Evolutionary conservation across 2,113 vertebrate species (phyloP).

Genomic region (Neogobius melanostomus): DNA sequence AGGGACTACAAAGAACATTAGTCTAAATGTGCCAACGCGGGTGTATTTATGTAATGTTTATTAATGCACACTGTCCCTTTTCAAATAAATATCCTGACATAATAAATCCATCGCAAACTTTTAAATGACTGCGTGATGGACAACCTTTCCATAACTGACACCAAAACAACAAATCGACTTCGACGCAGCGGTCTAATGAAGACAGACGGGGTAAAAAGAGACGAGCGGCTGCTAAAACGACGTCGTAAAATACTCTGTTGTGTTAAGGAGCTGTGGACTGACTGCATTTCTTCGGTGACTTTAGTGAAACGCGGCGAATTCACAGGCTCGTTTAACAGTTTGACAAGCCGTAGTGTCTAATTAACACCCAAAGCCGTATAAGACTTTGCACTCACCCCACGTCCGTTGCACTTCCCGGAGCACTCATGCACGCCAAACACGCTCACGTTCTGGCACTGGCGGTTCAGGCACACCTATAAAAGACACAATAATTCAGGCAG

Average conservation of each 20-base stretch:
- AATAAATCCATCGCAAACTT: background rate
- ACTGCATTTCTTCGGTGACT: slow-evolving; percentile 16
- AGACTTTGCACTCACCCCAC: slow-evolving; percentile 84
- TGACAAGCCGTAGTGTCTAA: slow-evolving; percentile 25
- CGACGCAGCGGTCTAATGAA: slow-evolving; percentile 48
- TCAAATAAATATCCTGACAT: too few relatives aligned
- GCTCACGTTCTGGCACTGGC: slow-evolving; percentile 91
- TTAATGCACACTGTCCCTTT: too few relatives aligned
- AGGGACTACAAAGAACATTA: too few relatives aligned
- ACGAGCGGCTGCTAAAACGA: slow-evolving; percentile 25
- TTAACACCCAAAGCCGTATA: slow-evolving; percentile 19
- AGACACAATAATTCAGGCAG: slow-evolving; percentile 19
- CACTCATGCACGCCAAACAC: slow-evolving; percentile 91
- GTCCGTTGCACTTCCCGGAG: slow-evolving; percentile 84
- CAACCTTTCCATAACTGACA: slow-evolving; percentile 52
- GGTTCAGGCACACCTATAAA: slow-evolving; percentile 89
- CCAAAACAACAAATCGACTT: slow-evolving; percentile 48
- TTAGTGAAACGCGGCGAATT: slow-evolving; percentile 21
- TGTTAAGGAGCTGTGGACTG: background rate
- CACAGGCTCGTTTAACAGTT: slow-evolving; percentile 8
- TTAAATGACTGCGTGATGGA: slow-evolving; percentile 55
- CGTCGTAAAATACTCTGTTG: slow-evolving; percentile 24
- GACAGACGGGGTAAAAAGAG: slow-evolving; percentile 42
- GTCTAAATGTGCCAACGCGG: too few relatives aligned
- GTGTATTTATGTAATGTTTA: too few relatives aligned